Evolutionary conservation across 2,113 vertebrate species (phyloP), one percentile per base, ranked within the genome.

Genomic region (Stercorarius parasiticus): DNA sequence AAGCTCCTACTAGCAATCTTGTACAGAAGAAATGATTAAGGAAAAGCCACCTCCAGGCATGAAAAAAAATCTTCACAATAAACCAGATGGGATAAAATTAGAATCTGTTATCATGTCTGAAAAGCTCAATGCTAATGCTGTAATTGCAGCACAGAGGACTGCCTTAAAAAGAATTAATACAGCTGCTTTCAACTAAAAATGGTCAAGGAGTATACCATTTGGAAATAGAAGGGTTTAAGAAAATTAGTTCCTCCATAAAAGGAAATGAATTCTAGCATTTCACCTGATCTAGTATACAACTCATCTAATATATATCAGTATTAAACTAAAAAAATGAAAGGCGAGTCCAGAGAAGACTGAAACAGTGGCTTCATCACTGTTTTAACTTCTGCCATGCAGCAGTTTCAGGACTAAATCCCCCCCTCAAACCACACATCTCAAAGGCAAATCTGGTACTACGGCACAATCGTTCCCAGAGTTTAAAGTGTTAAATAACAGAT

Each of bases 1-100:
- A 95, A 89, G 55, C 88, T 69, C 88, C 66, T 95, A 91, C 88
- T 27, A 97, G 79, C 86, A 98, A 89, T 32, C 77, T 86, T 55
- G 71, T 82, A 89, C 13, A 82, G 83, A 97, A 97, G 77, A 97
- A 97, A 97, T 95, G 5, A 97, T 96, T 95, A 97, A 96, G 90
- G 80, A 95, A 97, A 97, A 95, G 79, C 70, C 82, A 97, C 89
- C 90, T 96, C 70, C 45, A 97, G 93, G 72, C 67, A 93, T 52
- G 10, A 80, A 86, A 88, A 79, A 84, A 82, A 65, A 8, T 95
- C 84, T 77, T 81, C 64, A 95, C 82, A 97, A 92, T 91, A 97
- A 98, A 97, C 93, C 96, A 96, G 62, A 96, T 97, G 90, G 90
- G 90, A 96, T 96, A 93, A 90, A 97, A 97, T 97, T 97, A 97